phyloP scores from a whole-genome alignment of 2,113 vertebrate genomes.

The Hippocampus guttulatus region DNA sequence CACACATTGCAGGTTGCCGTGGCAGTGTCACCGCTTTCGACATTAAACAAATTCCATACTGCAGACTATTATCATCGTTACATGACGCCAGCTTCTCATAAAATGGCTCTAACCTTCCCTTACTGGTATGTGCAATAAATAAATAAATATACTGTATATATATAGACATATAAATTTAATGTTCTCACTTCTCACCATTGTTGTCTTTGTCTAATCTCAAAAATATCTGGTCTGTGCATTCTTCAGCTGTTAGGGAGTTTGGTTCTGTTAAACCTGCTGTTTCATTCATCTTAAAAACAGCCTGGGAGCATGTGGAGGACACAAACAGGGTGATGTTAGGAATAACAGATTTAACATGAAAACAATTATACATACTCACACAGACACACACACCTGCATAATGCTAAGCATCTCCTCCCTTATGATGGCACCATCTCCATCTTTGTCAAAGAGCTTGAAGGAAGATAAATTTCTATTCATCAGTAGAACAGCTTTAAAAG shows the following conservation, averaged over 20 bases:
- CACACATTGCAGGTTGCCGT: too few species aligned
- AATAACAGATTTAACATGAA: background rate
- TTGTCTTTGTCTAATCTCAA: slow-evolving; percentile 72
- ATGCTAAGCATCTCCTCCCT: slow-evolving; percentile 67
- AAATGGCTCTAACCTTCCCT: too few species aligned
- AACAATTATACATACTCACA: background rate
- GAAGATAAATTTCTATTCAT: background rate
- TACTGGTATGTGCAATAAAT: too few species aligned
- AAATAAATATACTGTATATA: too few species aligned
- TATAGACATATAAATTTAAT: background rate
- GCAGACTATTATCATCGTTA: too few species aligned
- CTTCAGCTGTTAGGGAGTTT: slow-evolving; percentile 64
- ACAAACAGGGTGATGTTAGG: background rate
- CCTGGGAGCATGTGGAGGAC: slow-evolving; percentile 38
- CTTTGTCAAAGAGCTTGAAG: slow-evolving; percentile 73
- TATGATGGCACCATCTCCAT: slow-evolving; percentile 56
- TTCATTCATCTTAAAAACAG: slow-evolving; percentile 70
- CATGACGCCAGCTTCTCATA: too few species aligned
- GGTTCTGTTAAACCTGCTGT: slow-evolving; percentile 58
- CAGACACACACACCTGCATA: slow-evolving; percentile 56
- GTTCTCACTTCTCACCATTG: slow-evolving; percentile 58
- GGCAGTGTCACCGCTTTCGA: too few species aligned
- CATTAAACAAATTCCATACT: too few species aligned
- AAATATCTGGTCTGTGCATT: slow-evolving; percentile 74
- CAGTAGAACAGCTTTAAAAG: background rate